Conservation (phyloP, 1,140 invertebrate species). For the Nebria ingens region DNA sequence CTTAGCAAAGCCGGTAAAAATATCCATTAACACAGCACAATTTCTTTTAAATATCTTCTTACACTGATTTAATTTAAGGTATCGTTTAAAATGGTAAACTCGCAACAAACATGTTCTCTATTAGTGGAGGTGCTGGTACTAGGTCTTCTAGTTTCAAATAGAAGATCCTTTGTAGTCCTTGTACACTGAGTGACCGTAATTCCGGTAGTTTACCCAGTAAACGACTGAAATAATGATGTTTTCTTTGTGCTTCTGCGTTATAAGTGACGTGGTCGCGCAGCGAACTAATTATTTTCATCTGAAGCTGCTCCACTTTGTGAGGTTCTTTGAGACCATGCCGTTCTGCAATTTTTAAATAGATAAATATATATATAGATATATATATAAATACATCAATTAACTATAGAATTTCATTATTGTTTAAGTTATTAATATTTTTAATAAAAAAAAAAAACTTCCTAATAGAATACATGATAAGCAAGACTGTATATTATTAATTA, state of each 20-base stretch:
- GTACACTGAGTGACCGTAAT: constrained; percentile 79
- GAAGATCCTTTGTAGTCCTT: constrained; percentile 88
- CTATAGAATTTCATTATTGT: too few species aligned
- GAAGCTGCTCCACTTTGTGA: constrained; percentile 82
- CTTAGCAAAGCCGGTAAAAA: too few species aligned
- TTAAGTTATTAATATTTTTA: too few species aligned
- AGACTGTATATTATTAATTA: background rate
- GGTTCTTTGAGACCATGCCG: constrained; percentile 86
- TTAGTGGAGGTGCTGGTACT: constrained; percentile 81
- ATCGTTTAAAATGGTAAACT: constrained; percentile 89
- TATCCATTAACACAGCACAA: too few species aligned
- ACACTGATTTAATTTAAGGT: too few species aligned
- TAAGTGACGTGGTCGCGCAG: constrained; percentile 90
- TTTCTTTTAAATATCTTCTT: too few species aligned
- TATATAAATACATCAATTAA: too few species aligned
- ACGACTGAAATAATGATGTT: constrained; percentile 83
- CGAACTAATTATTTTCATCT: constrained; percentile 91
- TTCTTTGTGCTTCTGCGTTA: constrained; percentile 78
- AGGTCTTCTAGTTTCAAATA: constrained; percentile 88
- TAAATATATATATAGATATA: too few species aligned
- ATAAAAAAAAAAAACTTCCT: too few species aligned
- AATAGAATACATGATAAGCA: background rate
- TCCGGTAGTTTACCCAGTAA: constrained; percentile 85
- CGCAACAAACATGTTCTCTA: constrained; percentile 90
- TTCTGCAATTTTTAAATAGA: too few species aligned